phyloP scores from a whole-genome alignment of 2,797 vertebrate genomes.

The Odontamblyopus lacepedii region DNA sequence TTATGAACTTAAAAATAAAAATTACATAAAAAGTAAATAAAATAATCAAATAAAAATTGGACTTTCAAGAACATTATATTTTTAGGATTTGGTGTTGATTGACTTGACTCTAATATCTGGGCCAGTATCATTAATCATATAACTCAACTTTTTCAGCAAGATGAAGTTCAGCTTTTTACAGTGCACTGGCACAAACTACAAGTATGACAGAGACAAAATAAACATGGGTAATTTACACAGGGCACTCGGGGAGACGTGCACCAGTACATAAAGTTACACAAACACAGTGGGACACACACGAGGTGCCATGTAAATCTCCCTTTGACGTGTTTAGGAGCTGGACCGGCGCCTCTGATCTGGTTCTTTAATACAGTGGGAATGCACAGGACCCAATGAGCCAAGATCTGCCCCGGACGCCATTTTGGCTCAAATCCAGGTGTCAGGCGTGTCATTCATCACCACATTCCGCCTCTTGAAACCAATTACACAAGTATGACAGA shows the following conservation, averaged over 20 bases:
- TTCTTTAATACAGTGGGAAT: constrained; percentile 70
- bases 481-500: constrained; percentile 61
- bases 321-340: constrained; percentile 58
- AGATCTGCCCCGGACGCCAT: constrained; percentile 47
- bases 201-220: constrained; percentile 9
- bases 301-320: constrained; percentile 66
- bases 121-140: neutral
- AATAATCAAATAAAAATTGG: too few species aligned
- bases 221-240: constrained; percentile 21
- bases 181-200: neutral
- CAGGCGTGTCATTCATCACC: constrained; percentile 56
- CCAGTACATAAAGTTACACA: constrained; percentile 44
- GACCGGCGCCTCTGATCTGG: constrained; percentile 66
- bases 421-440: constrained; percentile 57
- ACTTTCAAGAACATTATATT: too few species aligned
- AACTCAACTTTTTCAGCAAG: neutral
- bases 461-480: constrained; percentile 33
- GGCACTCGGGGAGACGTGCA: constrained; percentile 33
- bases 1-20: too few species aligned
- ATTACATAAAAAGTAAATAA: too few species aligned
- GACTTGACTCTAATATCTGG: too few species aligned
- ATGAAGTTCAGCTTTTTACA: neutral
- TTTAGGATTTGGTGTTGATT: too few species aligned
- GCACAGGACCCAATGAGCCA: constrained; percentile 55
- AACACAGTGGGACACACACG: constrained; percentile 52